These are phyloP conservation scores for Stegodyphus dumicola DNA, from an alignment of 1,140 invertebrate genomes.

Conservation along the genomic window DNA sequence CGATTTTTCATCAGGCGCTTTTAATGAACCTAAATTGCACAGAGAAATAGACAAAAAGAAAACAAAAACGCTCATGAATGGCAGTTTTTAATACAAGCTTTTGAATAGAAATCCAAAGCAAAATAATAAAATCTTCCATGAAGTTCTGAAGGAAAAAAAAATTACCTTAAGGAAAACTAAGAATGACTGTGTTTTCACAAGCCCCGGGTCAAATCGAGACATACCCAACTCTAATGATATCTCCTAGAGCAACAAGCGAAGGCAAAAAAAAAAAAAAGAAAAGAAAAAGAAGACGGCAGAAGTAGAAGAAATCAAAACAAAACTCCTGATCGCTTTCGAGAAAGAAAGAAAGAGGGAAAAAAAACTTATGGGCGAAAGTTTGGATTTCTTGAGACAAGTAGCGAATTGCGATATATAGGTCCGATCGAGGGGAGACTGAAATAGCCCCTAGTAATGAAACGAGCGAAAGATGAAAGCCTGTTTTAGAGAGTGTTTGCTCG, in stretches of 20 bases:
- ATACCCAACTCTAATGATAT: slow-evolving; percentile 51
- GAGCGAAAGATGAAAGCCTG: slow-evolving; percentile 47
- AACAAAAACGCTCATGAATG: no score
- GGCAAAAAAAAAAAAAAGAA: no score
- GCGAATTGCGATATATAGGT: background rate
- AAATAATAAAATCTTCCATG: background rate
- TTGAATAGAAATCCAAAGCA: no score
- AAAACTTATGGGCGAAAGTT: slow-evolving; percentile 19
- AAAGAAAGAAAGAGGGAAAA: slow-evolving; percentile 21
- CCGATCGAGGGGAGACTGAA: slow-evolving; percentile 24
- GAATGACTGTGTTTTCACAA: slow-evolving; percentile 43
- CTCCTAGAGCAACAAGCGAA: slow-evolving; percentile 15
- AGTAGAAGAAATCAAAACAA: slow-evolving; percentile 51
- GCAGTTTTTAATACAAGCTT: no score
- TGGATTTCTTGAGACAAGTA: slow-evolving; percentile 38
- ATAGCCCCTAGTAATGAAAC: slow-evolving; percentile 56
- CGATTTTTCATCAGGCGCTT: no score
- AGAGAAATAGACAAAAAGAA: no score
- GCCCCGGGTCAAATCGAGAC: slow-evolving; percentile 20
- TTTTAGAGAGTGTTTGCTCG: slow-evolving; percentile 48
- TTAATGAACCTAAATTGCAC: no score
- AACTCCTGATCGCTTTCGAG: slow-evolving; percentile 11
- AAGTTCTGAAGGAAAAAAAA: background rate
- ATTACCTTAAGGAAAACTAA: background rate
- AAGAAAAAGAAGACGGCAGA: slow-evolving; percentile 1